Conservation (phyloP, 2,888 invertebrate species). For the Eupithecia vulgata region DNA sequence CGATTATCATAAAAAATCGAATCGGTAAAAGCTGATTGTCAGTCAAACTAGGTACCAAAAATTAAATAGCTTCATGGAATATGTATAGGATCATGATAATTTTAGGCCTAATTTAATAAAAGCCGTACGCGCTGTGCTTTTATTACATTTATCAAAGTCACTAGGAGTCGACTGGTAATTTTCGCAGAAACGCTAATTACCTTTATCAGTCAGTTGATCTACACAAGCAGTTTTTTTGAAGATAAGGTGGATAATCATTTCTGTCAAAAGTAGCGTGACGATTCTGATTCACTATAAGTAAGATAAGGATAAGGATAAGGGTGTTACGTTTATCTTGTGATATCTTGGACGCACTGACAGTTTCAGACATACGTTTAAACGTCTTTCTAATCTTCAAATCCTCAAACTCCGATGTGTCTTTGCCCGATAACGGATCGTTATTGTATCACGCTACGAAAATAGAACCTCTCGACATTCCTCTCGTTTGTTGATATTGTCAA, state of each 20-base stretch:
- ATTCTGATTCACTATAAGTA: constrained; percentile 6
- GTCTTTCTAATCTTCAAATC: constrained; percentile 43
- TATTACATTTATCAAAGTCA: background rate
- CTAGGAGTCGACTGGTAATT: background rate
- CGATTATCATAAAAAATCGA: too few relatives aligned
- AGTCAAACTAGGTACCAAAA: too few relatives aligned
- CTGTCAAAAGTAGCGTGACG: constrained; percentile 2
- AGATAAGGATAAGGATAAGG: too few relatives aligned
- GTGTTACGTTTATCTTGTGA: constrained; percentile 17
- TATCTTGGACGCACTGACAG: constrained; percentile 18
- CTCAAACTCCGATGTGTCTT: constrained; percentile 61
- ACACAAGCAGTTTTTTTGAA: constrained; percentile 2
- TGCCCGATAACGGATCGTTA: constrained; percentile 75
- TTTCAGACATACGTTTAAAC: constrained; percentile 19
- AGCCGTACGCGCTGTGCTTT: background rate
- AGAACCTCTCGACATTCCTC: constrained; percentile 69
- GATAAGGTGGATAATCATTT: background rate
- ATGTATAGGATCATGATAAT: background rate
- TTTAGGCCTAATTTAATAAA: background rate
- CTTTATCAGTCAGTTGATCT: constrained; percentile 3
- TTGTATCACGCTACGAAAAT: constrained; percentile 72
- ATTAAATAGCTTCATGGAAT: too few relatives aligned
- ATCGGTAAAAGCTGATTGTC: too few relatives aligned
- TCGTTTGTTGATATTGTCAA: constrained; percentile 62
- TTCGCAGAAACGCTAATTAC: constrained; percentile 18